Evolutionary conservation across 2,113 vertebrate species (phyloP), one percentile per base, ranked within the genome.

Genomic region (Antechinus stuartii): DNA sequence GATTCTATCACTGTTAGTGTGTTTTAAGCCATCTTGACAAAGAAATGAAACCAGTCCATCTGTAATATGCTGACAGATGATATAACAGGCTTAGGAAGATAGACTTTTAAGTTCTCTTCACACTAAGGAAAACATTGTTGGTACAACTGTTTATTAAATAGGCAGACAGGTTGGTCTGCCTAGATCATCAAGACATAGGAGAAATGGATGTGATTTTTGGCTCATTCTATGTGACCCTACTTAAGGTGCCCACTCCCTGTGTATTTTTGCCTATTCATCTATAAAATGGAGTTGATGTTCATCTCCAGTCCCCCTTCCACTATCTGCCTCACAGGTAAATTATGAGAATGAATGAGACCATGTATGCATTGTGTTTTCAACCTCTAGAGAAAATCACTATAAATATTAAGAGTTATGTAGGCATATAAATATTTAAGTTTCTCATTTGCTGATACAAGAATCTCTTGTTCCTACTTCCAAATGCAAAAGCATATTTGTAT

Each of bases 301-400:
- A 76, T 92, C 95, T 53, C 23, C 19, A 27, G 8, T 56, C 57
- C 24, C 53, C 30, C 92, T 61, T 54, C 90, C 68, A 91, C 90
- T 16, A 19, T 19, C 94, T 94, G 95, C 95, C 95, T 97, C 97
- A 95, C 96, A 96, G 53, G 93, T 35, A n/a, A 93, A 61, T 93
- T 92, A 89, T 97, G 96, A 97, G 97, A 95, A 95, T 50, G 91
- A 35, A 92, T 91, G 54, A 95, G 96, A 93, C 91, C 26, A 46
- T 42, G 91, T 97, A 93, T 91, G 91, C 95, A 91, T 42, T 84
- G 91, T 97, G 91, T 95, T 97, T 97, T 96, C 89, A 90, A 55
- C 97, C 95, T 95, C 95, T 91, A 93, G 92, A 95, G 92, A 93
- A 90, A 96, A 95, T 95, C 93, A 92, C 95, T 96, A 97, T 91